Percentiles rank a stretch among this genome's conserved stretches.
These are phyloP conservation scores for Pherbina coryleti DNA, from an alignment of 2,888 invertebrate genomes.

Conservation along the genomic window DNA sequence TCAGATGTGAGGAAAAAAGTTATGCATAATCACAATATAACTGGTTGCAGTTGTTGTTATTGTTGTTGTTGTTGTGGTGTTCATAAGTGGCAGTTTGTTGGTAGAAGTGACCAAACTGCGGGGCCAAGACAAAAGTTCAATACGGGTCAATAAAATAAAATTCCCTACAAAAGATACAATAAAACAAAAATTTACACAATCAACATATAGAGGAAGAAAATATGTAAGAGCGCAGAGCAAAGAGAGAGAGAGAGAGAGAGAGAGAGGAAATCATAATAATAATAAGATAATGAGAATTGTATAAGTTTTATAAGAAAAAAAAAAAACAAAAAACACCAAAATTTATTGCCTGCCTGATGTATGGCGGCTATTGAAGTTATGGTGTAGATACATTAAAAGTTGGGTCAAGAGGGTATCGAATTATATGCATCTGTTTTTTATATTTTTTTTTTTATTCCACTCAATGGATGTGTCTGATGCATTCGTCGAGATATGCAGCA, in stretches of 20 bases:
- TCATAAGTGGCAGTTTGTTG: not conserved
- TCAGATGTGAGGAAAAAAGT: slow-evolving; percentile 10
- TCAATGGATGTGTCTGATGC: too few relatives aligned
- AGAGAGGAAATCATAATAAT: too few relatives aligned
- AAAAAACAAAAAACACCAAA: slow-evolving; percentile 15
- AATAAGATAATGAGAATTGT: too few relatives aligned
- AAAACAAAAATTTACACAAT: not conserved
- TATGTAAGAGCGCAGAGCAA: too few relatives aligned
- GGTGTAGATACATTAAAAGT: slow-evolving; percentile 23
- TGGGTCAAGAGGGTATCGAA: slow-evolving; percentile 31
- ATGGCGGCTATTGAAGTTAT: slow-evolving; percentile 17
- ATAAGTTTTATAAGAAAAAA: not conserved
- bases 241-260: too few relatives aligned
- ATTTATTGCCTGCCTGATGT: slow-evolving; percentile 25
- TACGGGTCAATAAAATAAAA: slow-evolving; percentile 27
- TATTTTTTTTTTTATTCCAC: not conserved
- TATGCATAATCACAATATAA: slow-evolving; percentile 7
- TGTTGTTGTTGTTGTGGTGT: not conserved
- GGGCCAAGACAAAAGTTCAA: slow-evolving; percentile 15
- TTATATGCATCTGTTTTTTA: slow-evolving; percentile 5
- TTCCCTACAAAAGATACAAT: slow-evolving; percentile 1
- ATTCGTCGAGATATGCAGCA: not conserved
- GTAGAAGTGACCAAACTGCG: not conserved
- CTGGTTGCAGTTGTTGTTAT: too few relatives aligned
- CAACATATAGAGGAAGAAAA: too few relatives aligned